Evolutionary conservation across 1,140 invertebrate genomes (phyloP), one percentile per base, ranked within the genome.

Genomic region (Lasioglossum baleicum): DNA sequence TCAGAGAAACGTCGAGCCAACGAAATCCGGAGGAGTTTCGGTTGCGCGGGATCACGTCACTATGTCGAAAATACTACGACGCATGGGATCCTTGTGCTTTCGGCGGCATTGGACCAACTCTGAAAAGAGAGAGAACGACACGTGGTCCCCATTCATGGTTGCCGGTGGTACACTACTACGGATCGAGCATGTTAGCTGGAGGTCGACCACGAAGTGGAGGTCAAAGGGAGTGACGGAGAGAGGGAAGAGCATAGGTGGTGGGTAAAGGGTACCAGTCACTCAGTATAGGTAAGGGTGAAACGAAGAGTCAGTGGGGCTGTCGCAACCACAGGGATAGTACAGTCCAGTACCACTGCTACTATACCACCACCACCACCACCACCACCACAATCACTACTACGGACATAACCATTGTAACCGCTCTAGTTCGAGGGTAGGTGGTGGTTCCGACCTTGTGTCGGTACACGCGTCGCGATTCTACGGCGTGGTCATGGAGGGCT

Each of bases 141-240:
- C 87, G 83, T 86, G 81, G 87, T 87, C 63, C 65, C 79, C 88
- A 89, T 88, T 89, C 88, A 89, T 88, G 83, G 77, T 81, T 80
- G 63, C 60, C 22, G 13, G 67, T 80, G 68, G 70, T 84, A 80
- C 79, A 78, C 83, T 82, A 77, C 75, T 80, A 83, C 75, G 73
- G 71, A 66, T 75, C 65, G 80, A 81, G 72, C 64, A 81, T 75
- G 72, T 75, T 75, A 76, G 58, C 63, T 73, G 79, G 70, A 81
- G 74, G 67, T 85, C 73, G 81, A 83, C 76, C 71, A 81, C 58
- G 66, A 82, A 72, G 44, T 51, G 66, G 65, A 75, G 82, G 68
- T 60, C 35, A 80, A 78, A 83, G 68, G 76, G 75, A 69, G 72
- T 48, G 53, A 65, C 13, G 67, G 82, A 75, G 68, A 48, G 53